Base-by-base conservation (phyloP, 2,113 vertebrate species). In the Mesoclemmys tuberculata region DNA sequence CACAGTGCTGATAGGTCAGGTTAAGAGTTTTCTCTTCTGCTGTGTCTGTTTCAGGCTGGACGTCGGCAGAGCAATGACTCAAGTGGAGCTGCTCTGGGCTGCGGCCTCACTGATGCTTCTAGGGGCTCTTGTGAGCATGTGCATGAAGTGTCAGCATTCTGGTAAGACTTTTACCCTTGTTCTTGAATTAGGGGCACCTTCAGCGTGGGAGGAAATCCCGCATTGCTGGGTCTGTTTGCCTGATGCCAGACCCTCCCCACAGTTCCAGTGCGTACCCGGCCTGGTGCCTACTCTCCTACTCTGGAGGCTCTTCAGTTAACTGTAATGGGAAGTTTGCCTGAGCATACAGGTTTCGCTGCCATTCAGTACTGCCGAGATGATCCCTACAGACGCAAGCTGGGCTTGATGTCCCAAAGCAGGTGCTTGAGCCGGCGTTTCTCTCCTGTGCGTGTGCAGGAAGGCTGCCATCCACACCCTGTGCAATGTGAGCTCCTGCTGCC, bases 41-140 rank as follows among this genome's bases (percentile, higher is more conserved):
- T 0, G 3, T 3, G 22, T 92, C 82, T 92, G 13, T 88, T 94
- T 1, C 95, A 97, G 97, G 95, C 56, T 75, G 92, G 51, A 2
- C 2, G 2, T 10, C 0, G 1, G 82, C 87, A 0, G 0, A 82
- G 90, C 85, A 88, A 98, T 98, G 98, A 88, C 9, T 0, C 82
- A 64, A 3, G 51, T 19, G 0, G 98, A 98, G 91, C 95, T 98
- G 92, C 97, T 98, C 52, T 97, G 97, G 94, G 97, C 41, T 0
- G 96, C 96, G 0, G 87, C 82, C 0, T 94, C n/a, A 0, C 84
- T 98, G 96, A 38, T 98, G 96, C 64, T 98, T 68, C 84, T 98
- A 1, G 98, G 97, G 12, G 90, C 52, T 0, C 49, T 78, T 0
- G 13, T 97, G 3, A 86, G 97, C 91, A 87, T 98, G 71, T 98